Evolutionary conservation across 2,888 invertebrate species (phyloP).

Genomic region (Tetheella fluctuosa): DNA sequence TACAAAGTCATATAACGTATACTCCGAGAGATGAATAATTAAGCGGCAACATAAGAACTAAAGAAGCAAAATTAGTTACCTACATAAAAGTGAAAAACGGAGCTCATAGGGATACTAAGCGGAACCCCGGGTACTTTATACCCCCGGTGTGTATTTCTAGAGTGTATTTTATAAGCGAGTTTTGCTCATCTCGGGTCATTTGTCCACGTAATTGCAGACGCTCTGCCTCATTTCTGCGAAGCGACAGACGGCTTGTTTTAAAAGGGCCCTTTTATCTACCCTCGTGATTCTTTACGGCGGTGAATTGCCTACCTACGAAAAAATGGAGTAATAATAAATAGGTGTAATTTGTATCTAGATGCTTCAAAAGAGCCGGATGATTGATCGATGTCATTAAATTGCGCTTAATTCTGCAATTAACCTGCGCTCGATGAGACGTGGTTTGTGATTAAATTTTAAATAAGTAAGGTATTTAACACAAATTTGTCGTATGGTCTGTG

Average conservation of each 20-base stretch:
- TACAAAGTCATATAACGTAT: neutral
- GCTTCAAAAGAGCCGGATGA: conserved; percentile 10
- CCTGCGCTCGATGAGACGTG: conserved; percentile 1
- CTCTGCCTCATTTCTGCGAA: conserved; percentile 41
- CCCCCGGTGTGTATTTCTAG: conserved; percentile 30
- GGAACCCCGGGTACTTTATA: conserved; percentile 16
- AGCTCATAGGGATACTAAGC: conserved; percentile 14
- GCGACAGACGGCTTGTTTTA: conserved; percentile 48
- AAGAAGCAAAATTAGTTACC: conserved; percentile 35
- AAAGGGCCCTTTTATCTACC: conserved; percentile 40
- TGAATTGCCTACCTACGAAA: conserved; percentile 27
- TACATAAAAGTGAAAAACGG: conserved; percentile 40
- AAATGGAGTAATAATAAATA: conserved; percentile 33
- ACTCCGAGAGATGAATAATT: neutral
- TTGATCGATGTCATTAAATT: conserved; percentile 8
- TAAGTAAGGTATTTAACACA: neutral
- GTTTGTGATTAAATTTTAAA: neutral
- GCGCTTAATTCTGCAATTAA: conserved; percentile 9
- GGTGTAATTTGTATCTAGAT: conserved; percentile 27
- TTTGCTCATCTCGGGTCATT: conserved; percentile 48
- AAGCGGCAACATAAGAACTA: conserved; percentile 10
- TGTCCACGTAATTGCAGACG: conserved; percentile 55
- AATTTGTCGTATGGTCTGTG: neutral
- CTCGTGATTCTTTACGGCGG: conserved; percentile 14
- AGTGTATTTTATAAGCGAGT: conserved; percentile 43